phyloP scores from a whole-genome alignment of 1,140 invertebrate genomes.

The Eueides isabella region DNA sequence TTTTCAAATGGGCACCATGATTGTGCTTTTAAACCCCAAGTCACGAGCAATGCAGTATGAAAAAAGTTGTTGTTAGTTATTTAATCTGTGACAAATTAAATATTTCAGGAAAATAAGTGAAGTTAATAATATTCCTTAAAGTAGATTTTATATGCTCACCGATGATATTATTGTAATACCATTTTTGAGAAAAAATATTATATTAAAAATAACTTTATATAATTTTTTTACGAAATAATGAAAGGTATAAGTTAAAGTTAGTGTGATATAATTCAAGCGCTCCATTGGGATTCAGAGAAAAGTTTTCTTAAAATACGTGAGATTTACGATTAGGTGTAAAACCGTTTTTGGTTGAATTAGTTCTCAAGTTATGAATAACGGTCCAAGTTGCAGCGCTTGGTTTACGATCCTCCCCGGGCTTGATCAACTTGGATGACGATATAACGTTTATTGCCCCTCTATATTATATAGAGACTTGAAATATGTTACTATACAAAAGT shows the following conservation, averaged over 20 bases:
- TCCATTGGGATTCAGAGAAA: conserved; percentile 38
- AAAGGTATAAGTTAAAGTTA: background rate
- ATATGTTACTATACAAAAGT: conserved; percentile 1
- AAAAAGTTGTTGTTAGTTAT: no score
- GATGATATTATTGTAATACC: no score
- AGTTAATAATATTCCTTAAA: no score
- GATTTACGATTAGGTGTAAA: conserved; percentile 68
- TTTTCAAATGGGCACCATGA: no score
- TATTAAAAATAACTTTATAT: no score
- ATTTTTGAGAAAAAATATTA: no score
- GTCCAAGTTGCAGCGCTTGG: conserved; percentile 47
- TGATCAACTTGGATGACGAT: conserved; percentile 30
- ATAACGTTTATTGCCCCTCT: conserved; percentile 14
- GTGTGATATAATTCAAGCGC: conserved; percentile 24
- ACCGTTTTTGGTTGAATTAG: conserved; percentile 63
- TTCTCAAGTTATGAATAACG: conserved; percentile 65
- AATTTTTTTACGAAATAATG: background rate
- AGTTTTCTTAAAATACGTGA: conserved; percentile 54
- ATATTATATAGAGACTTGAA: conserved; percentile 10
- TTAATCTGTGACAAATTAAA: no score
- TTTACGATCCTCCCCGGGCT: conserved; percentile 36
- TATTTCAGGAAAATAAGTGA: no score
- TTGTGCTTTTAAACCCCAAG: no score
- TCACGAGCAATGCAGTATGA: no score
- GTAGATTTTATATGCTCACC: no score